These are phyloP conservation scores for Latrodectus elegans DNA, from an alignment of 2,888 invertebrate species.

Conservation along the genomic window DNA sequence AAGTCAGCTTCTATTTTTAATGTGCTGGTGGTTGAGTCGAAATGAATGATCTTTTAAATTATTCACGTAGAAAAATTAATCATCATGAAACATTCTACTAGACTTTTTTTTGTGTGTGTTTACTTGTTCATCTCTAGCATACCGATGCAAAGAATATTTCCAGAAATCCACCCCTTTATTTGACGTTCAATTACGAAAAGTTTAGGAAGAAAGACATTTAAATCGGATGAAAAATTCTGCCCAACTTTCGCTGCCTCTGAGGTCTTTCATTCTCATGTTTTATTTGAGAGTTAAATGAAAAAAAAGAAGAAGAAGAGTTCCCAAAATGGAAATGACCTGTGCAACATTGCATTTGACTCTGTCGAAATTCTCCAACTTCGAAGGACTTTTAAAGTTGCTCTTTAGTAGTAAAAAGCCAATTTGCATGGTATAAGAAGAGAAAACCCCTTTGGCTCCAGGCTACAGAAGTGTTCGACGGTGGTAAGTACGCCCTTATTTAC, in stretches of 20 bases:
- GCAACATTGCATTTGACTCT: slow-evolving; percentile 2
- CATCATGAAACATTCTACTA: too few relatives aligned
- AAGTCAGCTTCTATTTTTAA: too few relatives aligned
- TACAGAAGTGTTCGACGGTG: neutral
- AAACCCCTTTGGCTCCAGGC: slow-evolving; percentile 4
- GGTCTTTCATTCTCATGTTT: neutral
- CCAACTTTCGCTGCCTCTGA: neutral
- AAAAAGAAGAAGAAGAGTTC: neutral
- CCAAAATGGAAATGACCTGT: neutral
- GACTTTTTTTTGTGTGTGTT: too few relatives aligned
- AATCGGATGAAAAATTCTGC: slow-evolving; percentile 5
- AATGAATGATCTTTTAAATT: too few relatives aligned
- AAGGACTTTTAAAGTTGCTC: neutral
- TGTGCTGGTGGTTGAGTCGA: too few relatives aligned
- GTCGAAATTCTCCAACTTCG: neutral
- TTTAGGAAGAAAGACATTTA: neutral
- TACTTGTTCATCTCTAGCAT: too few relatives aligned
- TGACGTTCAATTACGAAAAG: neutral
- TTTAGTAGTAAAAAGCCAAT: slow-evolving; percentile 1
- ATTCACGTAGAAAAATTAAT: too few relatives aligned
- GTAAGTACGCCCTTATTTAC: slow-evolving; percentile 12
- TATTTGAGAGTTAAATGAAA: neutral
- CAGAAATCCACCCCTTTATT: neutral
- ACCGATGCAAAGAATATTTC: neutral
- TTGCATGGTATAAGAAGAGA: slow-evolving; percentile 5